Evolutionary conservation across 2,797 vertebrate genomes (phyloP).

Genomic region (Sebastes jordani): DNA sequence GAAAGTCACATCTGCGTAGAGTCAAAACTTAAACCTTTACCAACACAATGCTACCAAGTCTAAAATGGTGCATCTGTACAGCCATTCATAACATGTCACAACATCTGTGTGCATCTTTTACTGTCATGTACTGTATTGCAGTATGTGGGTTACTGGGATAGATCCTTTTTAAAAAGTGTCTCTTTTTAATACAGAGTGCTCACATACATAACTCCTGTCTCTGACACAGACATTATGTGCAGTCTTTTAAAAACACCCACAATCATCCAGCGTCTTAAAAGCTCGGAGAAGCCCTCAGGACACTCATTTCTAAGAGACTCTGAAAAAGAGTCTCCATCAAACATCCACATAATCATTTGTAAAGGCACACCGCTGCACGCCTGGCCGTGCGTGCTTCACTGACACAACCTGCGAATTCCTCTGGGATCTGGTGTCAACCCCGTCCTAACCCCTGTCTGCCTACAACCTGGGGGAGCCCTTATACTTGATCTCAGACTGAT

Average conservation of each 20-base stretch:
- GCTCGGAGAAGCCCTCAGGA: slow-evolving; percentile 62
- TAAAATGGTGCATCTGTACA: background rate
- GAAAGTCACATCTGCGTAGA: background rate
- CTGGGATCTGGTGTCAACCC: slow-evolving; percentile 63
- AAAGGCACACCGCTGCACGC: slow-evolving; percentile 56
- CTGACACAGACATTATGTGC: slow-evolving; percentile 43
- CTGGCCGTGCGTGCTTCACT: slow-evolving; percentile 54
- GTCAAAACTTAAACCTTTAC: background rate
- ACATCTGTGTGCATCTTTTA: background rate
- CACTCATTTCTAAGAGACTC: slow-evolving; percentile 47
- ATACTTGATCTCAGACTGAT: slow-evolving; percentile 59
- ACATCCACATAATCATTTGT: slow-evolving; percentile 62
- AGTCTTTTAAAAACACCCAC: slow-evolving; percentile 69
- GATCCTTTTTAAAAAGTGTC: slow-evolving; percentile 11
- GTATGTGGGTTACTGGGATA: slow-evolving; percentile 32
- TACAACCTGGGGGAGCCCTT: slow-evolving; percentile 46
- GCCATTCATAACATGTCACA: slow-evolving; percentile 7
- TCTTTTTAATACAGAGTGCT: slow-evolving; percentile 31
- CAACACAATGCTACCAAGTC: background rate
- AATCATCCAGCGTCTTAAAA: slow-evolving; percentile 64
- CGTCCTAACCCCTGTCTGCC: slow-evolving; percentile 41
- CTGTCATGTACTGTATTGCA: background rate
- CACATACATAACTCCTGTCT: slow-evolving; percentile 29
- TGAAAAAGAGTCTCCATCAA: slow-evolving; percentile 49
- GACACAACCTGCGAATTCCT: slow-evolving; percentile 70